Percentiles rank a stretch among this genome's conserved stretches.
Evolutionary conservation across 2,113 vertebrate species (phyloP).

Genomic region (Damaliscus lunatus): DNA sequence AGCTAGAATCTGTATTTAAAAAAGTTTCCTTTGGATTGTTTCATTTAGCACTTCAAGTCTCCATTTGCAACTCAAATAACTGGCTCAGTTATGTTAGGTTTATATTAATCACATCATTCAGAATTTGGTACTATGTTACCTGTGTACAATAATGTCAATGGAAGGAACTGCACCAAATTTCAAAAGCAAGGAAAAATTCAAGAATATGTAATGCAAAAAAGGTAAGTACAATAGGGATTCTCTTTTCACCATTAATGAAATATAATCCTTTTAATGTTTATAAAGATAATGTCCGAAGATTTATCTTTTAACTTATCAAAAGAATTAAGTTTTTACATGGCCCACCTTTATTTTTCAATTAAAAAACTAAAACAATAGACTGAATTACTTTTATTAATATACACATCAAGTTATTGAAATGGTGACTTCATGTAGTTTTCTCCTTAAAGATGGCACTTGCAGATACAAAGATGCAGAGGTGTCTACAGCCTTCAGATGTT

Average conservation of each 20-base stretch:
- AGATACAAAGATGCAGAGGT: slow-evolving; percentile 64
- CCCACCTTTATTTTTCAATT: slow-evolving; percentile 56
- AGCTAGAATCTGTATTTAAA: slow-evolving; percentile 61
- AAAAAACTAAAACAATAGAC: slow-evolving; percentile 65
- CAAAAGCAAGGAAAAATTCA: slow-evolving; percentile 60
- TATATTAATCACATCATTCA: slow-evolving; percentile 43
- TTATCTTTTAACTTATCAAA: slow-evolving; percentile 44
- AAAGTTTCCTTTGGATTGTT: slow-evolving; percentile 65
- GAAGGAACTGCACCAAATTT: slow-evolving; percentile 51
- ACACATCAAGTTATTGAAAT: slow-evolving; percentile 60
- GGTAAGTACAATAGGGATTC: slow-evolving; percentile 32
- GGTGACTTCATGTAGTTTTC: slow-evolving; percentile 63
- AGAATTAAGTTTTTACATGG: slow-evolving; percentile 28
- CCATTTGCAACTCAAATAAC: slow-evolving; percentile 41
- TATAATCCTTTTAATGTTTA: slow-evolving; percentile 34
- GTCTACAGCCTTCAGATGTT: slow-evolving; percentile 75
- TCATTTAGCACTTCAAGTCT: slow-evolving; percentile 65
- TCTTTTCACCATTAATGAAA: slow-evolving; percentile 43
- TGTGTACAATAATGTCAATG: slow-evolving; percentile 52
- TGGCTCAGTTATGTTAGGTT: slow-evolving; percentile 60
- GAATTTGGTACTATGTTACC: slow-evolving; percentile 32
- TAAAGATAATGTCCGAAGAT: slow-evolving; percentile 25
- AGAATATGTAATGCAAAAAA: slow-evolving; percentile 48
- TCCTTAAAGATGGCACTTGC: slow-evolving; percentile 71
- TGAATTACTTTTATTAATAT: slow-evolving; percentile 76